Base-by-base conservation (phyloP, 1,140 invertebrate species). In the Bombus confusus region DNA sequence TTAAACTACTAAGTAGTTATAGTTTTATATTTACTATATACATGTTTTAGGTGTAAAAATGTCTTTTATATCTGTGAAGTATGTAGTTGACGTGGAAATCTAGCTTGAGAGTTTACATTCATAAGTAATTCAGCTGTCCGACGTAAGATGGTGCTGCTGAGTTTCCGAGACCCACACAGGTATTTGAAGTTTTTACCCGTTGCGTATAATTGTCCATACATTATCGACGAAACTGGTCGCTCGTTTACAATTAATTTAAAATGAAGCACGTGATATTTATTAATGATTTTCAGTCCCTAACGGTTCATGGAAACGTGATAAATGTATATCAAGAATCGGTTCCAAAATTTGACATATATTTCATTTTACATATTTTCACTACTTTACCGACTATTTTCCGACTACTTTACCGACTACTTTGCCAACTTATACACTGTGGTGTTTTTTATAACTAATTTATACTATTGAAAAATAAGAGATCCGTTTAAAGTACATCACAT, bases 111-210 rank as follows among this genome's bases (percentile, higher is more conserved):
- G 9, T 83, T 31, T 62, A 73, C 18, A 34, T 68, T 68, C 57
- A 22, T 31, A 8, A 57, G 31, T 87, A 76, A 39, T 72, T 88
- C 18, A 22, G 72, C 28, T 8, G 8, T 76, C 72, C 15, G 2
- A 59, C 57, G 71, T 47, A 25, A 88, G 87, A 85, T 88, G 81
- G 52, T 3, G 72, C 22, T n/a, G 83, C 1, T 52, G 57, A 66
- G 52, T 76, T 66, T 28, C 28, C n/a, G 12, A 28, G 41, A n/a
- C 31, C n/a, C 13, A 15, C 22, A 31, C 18, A 4, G 3, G 9
- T 25, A 28, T 79, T 79, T 47, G 37, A 43, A 39, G 25, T 52
- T 66, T 66, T 1, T 34, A 62, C 34, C 59, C 62, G 5, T 15
- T 8, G 18, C 31, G 25, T 9, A 22, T 39, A 62, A 31, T 71